Evolutionary conservation across 2,797 vertebrate genomes (phyloP), one percentile per base, ranked within the genome.

Genomic region (Eospalax fontanierii): DNA sequence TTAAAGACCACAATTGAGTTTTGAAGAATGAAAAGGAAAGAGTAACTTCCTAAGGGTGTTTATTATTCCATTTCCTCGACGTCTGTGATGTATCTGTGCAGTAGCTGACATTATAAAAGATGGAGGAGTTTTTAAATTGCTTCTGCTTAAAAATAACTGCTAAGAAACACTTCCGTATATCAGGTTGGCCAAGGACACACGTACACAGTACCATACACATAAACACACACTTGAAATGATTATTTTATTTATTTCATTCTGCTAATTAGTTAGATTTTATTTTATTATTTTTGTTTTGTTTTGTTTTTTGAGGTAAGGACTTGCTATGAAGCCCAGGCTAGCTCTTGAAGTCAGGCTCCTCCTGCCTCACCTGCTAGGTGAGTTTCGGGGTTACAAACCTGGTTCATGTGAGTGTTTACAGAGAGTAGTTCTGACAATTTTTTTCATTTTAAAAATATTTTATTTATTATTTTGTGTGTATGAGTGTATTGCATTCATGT

Each of bases 11-110:
- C 38, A 40, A 85, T 35, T 93, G 74, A 90, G 86, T 95, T 95
- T 93, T 91, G 43, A 95, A 89, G 40, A 63, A 63, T 89, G 11
- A 81, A 91, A 91, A 38, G 18, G 61, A 79, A 92, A 91, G 54
- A 73, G 33, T 73, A 84, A 84, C 87, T 83, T 78, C 40, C 79
- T 78, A 78, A 93, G 83, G 57, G 75, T 91, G 50, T 91, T 91
- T 93, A 71, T 94, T 93, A 95, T 79, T 95, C 68, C n/a, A 10
- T 83, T 94, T 97, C 86, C 81, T 95, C 28, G 76, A 90, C 80
- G 70, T 93, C 22, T 57, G 2, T 66, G 81, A 78, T 89, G 19
- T 92, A n/a, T 94, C 89, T 90, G 74, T 85, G 71, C 71, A 46
- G 70, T 85, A 90, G 40, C 83, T 91, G 70, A 91, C 84, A 81